Evolutionary conservation across 2,797 vertebrate genomes (phyloP).

Genomic region (Odontamblyopus lacepedii): DNA sequence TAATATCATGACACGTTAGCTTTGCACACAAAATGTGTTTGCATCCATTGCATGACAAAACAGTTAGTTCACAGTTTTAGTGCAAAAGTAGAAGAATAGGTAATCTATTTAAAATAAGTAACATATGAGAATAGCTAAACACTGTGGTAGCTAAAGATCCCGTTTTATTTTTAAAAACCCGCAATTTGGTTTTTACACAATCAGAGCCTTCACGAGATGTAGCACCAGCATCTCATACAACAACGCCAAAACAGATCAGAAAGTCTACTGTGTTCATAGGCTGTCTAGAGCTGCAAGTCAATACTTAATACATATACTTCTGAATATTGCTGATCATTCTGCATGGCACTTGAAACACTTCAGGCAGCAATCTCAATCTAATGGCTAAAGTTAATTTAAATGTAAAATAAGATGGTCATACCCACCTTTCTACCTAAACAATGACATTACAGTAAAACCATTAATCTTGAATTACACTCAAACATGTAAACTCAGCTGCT

Average conservation of each 20-base stretch:
- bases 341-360: constrained; percentile 1
- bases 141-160: constrained; percentile 14
- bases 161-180: constrained; percentile 33
- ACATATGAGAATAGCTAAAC: constrained; percentile 19
- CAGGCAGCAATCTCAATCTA: background rate
- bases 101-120: constrained; percentile 20
- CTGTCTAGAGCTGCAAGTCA: background rate
- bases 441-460: constrained; percentile 25
- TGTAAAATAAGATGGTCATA: background rate
- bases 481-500: constrained; percentile 11
- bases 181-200: constrained; percentile 49
- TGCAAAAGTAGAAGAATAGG: constrained; percentile 64
- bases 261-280: background rate
- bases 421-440: constrained; percentile 2
- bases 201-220: constrained; percentile 21
- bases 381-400: constrained; percentile 8
- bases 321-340: constrained; percentile 6
- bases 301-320: background rate
- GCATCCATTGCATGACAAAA: constrained; percentile 45
- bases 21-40: constrained; percentile 50
- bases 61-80: constrained; percentile 54
- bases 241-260: background rate
- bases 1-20: constrained; percentile 48
- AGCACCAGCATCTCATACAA: constrained; percentile 33
- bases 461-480: constrained; percentile 6